A percentile compares a stretch with the other conserved stretches of the same genome.
These are phyloP conservation scores for Drosophila prostipennis DNA, from an alignment of 2,888 invertebrate species.

Conservation along the genomic window DNA sequence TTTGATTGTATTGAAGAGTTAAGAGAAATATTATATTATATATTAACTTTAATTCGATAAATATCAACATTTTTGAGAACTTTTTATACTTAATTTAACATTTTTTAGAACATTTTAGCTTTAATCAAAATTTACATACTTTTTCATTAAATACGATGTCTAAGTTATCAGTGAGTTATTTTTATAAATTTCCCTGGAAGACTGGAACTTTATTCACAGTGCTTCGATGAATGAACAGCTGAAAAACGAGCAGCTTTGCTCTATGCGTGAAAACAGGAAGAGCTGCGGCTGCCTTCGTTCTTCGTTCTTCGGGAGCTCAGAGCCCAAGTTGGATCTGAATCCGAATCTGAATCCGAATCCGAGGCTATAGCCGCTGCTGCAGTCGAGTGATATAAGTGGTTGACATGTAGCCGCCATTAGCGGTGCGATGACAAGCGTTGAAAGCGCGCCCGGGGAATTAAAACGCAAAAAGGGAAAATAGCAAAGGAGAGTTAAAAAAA, in stretches of 20 bases:
- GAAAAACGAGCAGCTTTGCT: constrained; percentile 1
- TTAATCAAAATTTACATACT: too few relatives aligned
- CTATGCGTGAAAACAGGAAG: constrained; percentile 1
- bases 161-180: too few relatives aligned
- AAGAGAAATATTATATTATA: too few relatives aligned
- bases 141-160: too few relatives aligned
- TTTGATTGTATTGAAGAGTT: too few relatives aligned
- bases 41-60: too few relatives aligned
- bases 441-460: constrained; percentile 76
- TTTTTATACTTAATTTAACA: too few relatives aligned
- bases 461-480: constrained; percentile 57
- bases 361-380: constrained; percentile 36
- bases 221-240: constrained; percentile 57
- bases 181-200: too few relatives aligned
- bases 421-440: constrained; percentile 79
- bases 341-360: constrained; percentile 7
- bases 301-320: not conserved
- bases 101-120: too few relatives aligned
- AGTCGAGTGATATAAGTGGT: constrained; percentile 71
- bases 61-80: too few relatives aligned
- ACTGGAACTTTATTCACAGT: not conserved
- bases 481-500: constrained; percentile 15
- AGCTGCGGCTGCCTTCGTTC: not conserved
- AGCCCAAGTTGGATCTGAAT: constrained; percentile 13
- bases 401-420: constrained; percentile 80